Base-by-base conservation (phyloP, 2,797 vertebrate genomes). In the Melanotaenia nigrans region DNA sequence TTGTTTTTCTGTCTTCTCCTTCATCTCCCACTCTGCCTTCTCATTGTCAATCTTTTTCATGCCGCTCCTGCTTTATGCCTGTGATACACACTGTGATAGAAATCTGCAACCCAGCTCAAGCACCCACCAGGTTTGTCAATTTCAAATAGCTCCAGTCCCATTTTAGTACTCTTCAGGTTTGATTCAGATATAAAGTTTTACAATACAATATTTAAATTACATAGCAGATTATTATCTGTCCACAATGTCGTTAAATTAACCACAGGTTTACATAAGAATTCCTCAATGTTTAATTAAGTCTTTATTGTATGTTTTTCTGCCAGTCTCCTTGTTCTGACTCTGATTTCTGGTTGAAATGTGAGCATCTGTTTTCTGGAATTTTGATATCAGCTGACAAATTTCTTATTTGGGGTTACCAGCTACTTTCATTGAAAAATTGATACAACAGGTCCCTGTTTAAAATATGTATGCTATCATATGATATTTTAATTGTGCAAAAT, bases 161-260 rank as follows among this genome's bases (percentile, higher is more conserved):
- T 25, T 63, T 67, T 38, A 49, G 38, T 61, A 58, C 49, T 40
- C 42, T 62, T 58, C 28, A 36, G 35, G 0, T 66, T 61, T 32
- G 42, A 61, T 72, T 69, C 61, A 38, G 45, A 69, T 13, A 63
- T 61, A 11, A 65, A 79, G 67, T 40, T 13, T 42, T 65, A 47
- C n/a, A 60, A 20, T 38, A 2, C 22, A 12, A 13, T 12, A 47
- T 47, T 55, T 16, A 20, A 51, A 61, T 61, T 56, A 32, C n/a
- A 30, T 4, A 10, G 47, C 47, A 22, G 55, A 9, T 20, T 36
- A 38, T 58, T 71, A 13, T 58, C 22, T 45, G 60, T 38, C 30
- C 35, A 25, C 36, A 25, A 45, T 13, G 0, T 12, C 5, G 20
- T 57, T 33, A 1, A 25, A 61, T 20, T 20, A 35, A 45, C n/a